These are phyloP conservation scores for Drosophila varians DNA, from an alignment of 1,140 invertebrate species.

Conservation along the genomic window DNA sequence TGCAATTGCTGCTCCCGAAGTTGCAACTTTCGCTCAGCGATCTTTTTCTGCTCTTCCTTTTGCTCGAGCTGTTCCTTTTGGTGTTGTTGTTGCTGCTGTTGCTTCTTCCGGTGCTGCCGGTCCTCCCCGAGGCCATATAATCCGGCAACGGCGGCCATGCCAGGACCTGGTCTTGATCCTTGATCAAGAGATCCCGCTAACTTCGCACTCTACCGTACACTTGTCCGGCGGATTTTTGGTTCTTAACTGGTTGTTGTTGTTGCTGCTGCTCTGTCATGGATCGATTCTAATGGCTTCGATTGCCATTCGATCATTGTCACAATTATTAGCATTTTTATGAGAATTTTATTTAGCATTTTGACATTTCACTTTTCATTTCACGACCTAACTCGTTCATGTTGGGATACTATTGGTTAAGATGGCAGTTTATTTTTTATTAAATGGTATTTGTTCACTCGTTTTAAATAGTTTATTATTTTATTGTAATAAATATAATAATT, in stretches of 20 bases:
- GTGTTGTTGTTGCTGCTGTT: slow-evolving; percentile 81
- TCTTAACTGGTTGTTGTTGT: slow-evolving; percentile 5
- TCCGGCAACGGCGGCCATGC: slow-evolving; percentile 82
- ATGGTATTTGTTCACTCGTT: too few relatives aligned
- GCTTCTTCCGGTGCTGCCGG: slow-evolving; percentile 82
- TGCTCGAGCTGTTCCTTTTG: slow-evolving; percentile 80
- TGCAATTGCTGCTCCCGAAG: slow-evolving; percentile 68
- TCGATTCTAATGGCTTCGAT: slow-evolving; percentile 25
- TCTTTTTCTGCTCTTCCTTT: slow-evolving; percentile 81
- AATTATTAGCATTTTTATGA: slow-evolving; percentile 18
- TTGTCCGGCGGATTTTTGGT: background rate
- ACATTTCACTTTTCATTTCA: background rate
- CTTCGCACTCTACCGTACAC: background rate
- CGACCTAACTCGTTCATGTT: background rate
- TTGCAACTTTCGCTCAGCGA: slow-evolving; percentile 76
- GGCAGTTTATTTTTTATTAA: background rate
- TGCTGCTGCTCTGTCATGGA: slow-evolving; percentile 17
- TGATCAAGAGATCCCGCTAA: background rate
- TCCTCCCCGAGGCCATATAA: slow-evolving; percentile 83
- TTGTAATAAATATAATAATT: too few relatives aligned
- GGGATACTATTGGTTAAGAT: background rate
- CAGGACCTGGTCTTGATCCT: slow-evolving; percentile 4
- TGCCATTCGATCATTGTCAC: slow-evolving; percentile 32
- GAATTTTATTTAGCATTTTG: background rate
- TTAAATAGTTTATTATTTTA: too few relatives aligned